Evolutionary conservation across 2,797 vertebrate species (phyloP).

Genomic region (Hylomyscus alleni): DNA sequence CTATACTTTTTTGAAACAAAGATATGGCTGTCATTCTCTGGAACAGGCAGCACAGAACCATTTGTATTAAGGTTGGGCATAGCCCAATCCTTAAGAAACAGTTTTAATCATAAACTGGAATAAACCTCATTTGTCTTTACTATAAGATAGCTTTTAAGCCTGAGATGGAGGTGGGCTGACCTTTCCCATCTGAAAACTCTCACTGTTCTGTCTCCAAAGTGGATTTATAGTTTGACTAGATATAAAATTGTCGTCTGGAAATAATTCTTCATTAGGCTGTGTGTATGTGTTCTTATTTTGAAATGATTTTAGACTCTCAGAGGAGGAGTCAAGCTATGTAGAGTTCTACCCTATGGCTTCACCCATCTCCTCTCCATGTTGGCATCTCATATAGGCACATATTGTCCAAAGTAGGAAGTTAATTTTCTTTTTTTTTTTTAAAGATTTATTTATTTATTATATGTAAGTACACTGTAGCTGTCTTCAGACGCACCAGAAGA

Average conservation of each 20-base stretch:
- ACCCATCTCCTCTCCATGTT: neutral
- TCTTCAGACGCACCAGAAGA: too few relatives aligned
- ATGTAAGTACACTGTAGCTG: too few relatives aligned
- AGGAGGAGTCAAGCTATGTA: neutral
- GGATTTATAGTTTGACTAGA: neutral
- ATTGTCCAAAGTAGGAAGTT: neutral
- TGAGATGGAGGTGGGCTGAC: neutral
- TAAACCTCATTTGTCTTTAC: neutral
- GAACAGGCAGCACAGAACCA: neutral
- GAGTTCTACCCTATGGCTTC: neutral
- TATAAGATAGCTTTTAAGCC: neutral
- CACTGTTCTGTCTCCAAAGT: neutral
- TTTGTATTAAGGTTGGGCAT: neutral
- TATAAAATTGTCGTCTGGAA: conserved; percentile 5
- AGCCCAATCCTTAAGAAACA: neutral
- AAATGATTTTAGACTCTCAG: conserved; percentile 17
- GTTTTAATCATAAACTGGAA: neutral
- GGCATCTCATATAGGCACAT: neutral
- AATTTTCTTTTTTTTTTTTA: too few relatives aligned
- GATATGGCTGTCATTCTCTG: neutral
- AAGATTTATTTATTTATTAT: too few relatives aligned
- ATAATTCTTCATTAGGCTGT: neutral
- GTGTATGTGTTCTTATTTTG: neutral
- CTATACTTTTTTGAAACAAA: neutral
- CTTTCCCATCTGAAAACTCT: neutral